Evolutionary conservation across 2,797 vertebrate species (phyloP).

Genomic region (Xiphophorus birchmanni): DNA sequence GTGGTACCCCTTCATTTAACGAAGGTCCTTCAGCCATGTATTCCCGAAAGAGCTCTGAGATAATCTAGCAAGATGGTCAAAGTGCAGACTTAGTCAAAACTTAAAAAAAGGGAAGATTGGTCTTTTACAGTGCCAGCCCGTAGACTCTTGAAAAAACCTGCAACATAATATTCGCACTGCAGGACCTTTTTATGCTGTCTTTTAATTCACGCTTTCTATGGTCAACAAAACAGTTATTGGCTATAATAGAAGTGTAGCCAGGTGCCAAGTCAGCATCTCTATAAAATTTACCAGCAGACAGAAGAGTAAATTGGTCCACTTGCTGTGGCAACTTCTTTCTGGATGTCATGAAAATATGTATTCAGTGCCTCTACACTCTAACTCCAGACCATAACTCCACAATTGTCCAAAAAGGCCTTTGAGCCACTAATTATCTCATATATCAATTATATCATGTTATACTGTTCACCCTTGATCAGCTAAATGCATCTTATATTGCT

Average conservation of each 20-base stretch:
- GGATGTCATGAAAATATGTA: neutral
- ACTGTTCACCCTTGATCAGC: neutral
- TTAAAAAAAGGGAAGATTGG: neutral
- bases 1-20: neutral
- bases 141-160: neutral
- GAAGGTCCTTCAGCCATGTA: neutral
- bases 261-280: neutral
- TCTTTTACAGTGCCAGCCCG: neutral
- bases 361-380: neutral
- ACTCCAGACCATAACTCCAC: neutral
- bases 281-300: neutral
- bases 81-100: neutral
- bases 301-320: neutral
- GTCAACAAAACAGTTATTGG: neutral
- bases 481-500: neutral
- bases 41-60: neutral
- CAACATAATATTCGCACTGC: neutral
- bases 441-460: neutral
- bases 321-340: neutral
- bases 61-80: too few species aligned
- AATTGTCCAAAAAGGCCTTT: neutral
- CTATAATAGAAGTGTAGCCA: neutral
- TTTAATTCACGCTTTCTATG: neutral
- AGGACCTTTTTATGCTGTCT: neutral
- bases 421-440: neutral